These are phyloP conservation scores for Keiferia lycopersicella DNA, from an alignment of 2,888 invertebrate genomes.

Conservation along the genomic window DNA sequence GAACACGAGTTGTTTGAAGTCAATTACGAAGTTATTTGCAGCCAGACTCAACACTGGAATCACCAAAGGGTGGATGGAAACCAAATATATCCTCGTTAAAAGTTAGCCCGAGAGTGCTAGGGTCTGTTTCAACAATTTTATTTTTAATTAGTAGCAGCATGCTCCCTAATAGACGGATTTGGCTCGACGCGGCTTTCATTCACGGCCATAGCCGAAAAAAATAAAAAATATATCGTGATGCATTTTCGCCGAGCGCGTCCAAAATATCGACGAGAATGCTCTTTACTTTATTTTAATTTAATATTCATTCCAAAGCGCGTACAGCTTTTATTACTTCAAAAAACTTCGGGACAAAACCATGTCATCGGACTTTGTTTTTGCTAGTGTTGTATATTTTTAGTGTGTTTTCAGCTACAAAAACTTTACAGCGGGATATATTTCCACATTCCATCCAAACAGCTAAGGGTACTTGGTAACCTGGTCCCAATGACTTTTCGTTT, in stretches of 20 bases:
- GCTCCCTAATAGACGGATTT: conserved; percentile 67
- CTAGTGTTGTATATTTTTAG: conserved; percentile 10
- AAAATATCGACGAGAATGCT: conserved; percentile 14
- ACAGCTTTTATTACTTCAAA: conserved; percentile 9
- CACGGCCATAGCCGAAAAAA: conserved; percentile 32
- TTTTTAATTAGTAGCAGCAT: conserved; percentile 77
- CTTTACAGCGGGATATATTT: conserved; percentile 42
- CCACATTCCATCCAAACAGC: conserved; percentile 44
- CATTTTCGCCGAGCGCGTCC: conserved; percentile 15
- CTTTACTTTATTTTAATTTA: conserved; percentile 15
- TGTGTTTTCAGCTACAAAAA: conserved; percentile 29
- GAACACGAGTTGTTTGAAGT: conserved; percentile 76
- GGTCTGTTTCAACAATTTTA: conserved; percentile 78
- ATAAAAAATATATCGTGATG: conserved; percentile 30
- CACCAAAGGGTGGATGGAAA: conserved; percentile 79
- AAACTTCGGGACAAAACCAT: neutral
- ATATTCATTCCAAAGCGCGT: conserved; percentile 19
- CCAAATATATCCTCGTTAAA: conserved; percentile 81
- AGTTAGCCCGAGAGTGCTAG: conserved; percentile 68
- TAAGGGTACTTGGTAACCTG: conserved; percentile 44
- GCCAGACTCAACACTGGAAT: conserved; percentile 77
- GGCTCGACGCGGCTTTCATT: conserved; percentile 56
- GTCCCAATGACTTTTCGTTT: conserved; percentile 52
- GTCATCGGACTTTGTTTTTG: conserved; percentile 2
- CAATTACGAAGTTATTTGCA: conserved; percentile 80